Base-by-base conservation (phyloP, 2,888 invertebrate genomes). In the Sarcophaga variegata region DNA sequence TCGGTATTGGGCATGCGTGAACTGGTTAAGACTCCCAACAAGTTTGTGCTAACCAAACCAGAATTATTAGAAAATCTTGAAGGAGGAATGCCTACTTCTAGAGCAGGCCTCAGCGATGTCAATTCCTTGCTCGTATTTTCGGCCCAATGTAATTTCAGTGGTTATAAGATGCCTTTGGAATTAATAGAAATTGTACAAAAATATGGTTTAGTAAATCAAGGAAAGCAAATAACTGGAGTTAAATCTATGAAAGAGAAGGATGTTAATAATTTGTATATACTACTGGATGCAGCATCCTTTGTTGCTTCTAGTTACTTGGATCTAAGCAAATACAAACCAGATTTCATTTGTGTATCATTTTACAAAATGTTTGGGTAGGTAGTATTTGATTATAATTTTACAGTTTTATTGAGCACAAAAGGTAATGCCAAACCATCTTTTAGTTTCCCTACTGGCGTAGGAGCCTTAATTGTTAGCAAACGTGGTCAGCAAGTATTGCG, bases 131-230 rank as follows among this genome's bases (percentile, higher is more conserved):
- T 99, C 90, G 97, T 95, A 0, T 98, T 96, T 92, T 97, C 99
- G 0, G 99, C 98, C 0, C 97, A 98, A 93, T 98, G 98, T 91
- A 99, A 99, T 93, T 99, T 98, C 92, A 97, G 97, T 90, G 99
- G 99, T 0, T 95, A 95, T 77, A 99, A 99, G 93, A 97, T 98
- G 93, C 97, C 98, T 0, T 92, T 98, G 63, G 91, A 94, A 4
- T 96, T 97, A 95, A 95, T 98, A 69, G 90, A 94, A 37, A 92
- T 94, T 67, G 94, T 96, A 11, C 96, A 96, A 90, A 95, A 95
- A 89, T 92, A 94, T 88, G 96, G 97, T 1, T 93, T 94, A 66
- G 91, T 95, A 0, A 72, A 87, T 4, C 25, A 54, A 2, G 93
- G 93, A 3, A 89, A 85, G 2, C 89, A 89, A 64, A 78, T 92